A percentile compares a stretch with the other conserved stretches of the same genome.
phyloP scores from a whole-genome alignment of 1,140 invertebrate genomes.

The Nomia melanderi region DNA sequence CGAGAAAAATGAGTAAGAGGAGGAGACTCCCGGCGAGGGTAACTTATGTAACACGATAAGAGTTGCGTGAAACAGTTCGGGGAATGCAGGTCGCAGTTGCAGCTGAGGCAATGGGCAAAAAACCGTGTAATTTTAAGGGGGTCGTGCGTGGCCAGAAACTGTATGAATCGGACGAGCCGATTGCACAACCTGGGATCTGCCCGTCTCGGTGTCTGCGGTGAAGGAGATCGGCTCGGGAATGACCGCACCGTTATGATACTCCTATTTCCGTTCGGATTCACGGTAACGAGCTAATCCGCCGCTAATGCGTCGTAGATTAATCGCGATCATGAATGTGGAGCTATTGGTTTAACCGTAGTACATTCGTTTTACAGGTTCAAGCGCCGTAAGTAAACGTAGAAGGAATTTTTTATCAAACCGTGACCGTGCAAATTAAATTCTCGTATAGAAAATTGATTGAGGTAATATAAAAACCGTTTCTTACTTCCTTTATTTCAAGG shows the following conservation, averaged over 20 bases:
- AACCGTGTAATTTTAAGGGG: constrained; percentile 14
- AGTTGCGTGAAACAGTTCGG: constrained; percentile 16
- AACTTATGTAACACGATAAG: constrained; percentile 32
- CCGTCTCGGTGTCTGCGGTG: not conserved
- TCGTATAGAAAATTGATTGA: not conserved
- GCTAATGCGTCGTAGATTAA: constrained; percentile 9
- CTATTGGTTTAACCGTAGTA: not conserved
- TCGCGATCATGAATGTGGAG: not conserved
- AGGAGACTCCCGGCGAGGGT: not conserved
- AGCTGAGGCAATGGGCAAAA: not conserved
- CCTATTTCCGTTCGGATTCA: constrained; percentile 4
- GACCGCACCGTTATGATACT: constrained; percentile 35
- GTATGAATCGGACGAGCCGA: constrained; percentile 36
- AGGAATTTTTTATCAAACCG: not conserved
- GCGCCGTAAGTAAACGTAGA: not conserved
- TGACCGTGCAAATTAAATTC: no score
- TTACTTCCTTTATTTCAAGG: no score
- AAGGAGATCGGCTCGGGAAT: constrained; percentile 18
- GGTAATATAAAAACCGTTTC: no score
- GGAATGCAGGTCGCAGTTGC: constrained; percentile 21
- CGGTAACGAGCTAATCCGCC: not conserved
- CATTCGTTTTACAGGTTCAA: not conserved
- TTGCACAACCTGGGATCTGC: constrained; percentile 32
- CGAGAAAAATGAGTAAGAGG: not conserved
- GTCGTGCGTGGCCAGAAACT: constrained; percentile 20